A percentile compares a stretch with the other conserved stretches of the same genome.
These are phyloP conservation scores for Eupithecia tripunctaria DNA, from an alignment of 2,888 invertebrate species.

Conservation along the genomic window DNA sequence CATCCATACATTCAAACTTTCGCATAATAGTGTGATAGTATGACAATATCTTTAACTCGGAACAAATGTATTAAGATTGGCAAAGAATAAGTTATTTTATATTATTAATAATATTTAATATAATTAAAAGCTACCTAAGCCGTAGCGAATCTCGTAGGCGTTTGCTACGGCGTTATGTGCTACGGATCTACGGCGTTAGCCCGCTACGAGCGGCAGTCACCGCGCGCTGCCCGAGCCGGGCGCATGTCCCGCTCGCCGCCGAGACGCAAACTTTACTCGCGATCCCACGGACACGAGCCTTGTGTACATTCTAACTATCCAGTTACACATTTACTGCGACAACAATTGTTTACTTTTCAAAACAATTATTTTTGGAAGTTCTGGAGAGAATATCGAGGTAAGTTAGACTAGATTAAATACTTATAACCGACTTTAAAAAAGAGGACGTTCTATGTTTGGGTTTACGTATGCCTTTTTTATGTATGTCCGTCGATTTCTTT, in stretches of 20 bases:
- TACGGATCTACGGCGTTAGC: slow-evolving; percentile 8
- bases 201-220: slow-evolving; percentile 19
- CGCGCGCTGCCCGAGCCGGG: slow-evolving; percentile 20
- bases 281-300: background rate
- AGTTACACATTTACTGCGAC: background rate
- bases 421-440: background rate
- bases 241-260: slow-evolving; percentile 4
- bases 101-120: too few relatives aligned
- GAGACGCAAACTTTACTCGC: slow-evolving; percentile 30
- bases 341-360: slow-evolving; percentile 9
- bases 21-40: too few relatives aligned
- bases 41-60: too few relatives aligned
- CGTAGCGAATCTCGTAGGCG: slow-evolving; percentile 26
- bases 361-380: background rate
- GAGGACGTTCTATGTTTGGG: too few relatives aligned
- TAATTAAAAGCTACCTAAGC: background rate
- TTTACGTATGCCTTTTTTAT: too few relatives aligned
- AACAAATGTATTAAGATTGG: too few relatives aligned
- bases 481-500: too few relatives aligned
- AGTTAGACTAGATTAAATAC: slow-evolving; percentile 13
- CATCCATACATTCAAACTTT: too few relatives aligned
- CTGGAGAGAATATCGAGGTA: background rate
- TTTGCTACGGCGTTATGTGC: slow-evolving; percentile 21
- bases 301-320: background rate
- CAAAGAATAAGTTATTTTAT: too few relatives aligned